phyloP scores from a whole-genome alignment of 2,797 vertebrate genomes.

The Trachops cirrhosus region DNA sequence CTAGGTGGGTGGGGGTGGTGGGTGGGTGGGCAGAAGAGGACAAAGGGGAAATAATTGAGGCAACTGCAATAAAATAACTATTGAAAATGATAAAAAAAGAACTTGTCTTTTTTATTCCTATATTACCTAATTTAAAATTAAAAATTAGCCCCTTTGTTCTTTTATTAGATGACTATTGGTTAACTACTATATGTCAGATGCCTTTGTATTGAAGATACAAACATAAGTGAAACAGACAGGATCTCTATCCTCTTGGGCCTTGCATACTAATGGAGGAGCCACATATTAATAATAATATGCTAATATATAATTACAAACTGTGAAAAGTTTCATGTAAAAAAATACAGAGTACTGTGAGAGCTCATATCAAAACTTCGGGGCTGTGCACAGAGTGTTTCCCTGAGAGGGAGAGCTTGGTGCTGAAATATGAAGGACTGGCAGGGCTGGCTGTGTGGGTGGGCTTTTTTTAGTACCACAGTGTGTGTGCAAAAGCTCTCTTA shows the following conservation, averaged over 20 bases:
- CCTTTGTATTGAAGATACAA: neutral
- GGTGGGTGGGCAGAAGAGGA: too few relatives aligned
- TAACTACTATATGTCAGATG: neutral
- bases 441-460: accelerated
- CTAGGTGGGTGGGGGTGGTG: too few relatives aligned
- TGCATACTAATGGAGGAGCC: neutral
- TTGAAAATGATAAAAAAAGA: neutral
- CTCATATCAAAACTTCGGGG: neutral
- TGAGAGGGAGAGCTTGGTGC: neutral
- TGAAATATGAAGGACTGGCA: neutral
- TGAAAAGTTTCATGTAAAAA: neutral
- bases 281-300: neutral
- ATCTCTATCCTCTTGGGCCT: neutral
- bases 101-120: neutral
- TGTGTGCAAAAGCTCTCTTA: neutral
- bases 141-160: neutral
- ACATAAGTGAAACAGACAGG: neutral
- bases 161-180: neutral
- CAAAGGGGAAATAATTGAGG: too few relatives aligned
- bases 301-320: neutral
- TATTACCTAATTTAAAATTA: neutral
- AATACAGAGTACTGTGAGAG: neutral
- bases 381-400: neutral
- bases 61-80: too few relatives aligned
- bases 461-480: accelerated